phyloP scores from a whole-genome alignment of 2,888 invertebrate genomes.

The Calameuta filiformis region DNA sequence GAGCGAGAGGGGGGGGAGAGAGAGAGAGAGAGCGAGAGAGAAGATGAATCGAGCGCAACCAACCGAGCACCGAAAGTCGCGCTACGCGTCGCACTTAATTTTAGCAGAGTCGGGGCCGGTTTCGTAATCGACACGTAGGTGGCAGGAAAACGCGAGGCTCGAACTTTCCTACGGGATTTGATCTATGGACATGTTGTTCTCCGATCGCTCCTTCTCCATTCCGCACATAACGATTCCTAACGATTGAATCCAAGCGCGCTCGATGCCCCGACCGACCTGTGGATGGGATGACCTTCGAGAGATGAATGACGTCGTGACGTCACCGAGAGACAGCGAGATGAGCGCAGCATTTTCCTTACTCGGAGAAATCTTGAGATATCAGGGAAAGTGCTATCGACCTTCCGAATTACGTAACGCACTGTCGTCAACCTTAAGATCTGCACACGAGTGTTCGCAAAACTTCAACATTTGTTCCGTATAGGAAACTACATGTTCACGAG shows the following conservation, averaged over 20 bases:
- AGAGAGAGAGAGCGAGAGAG: constrained; percentile 3
- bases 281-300: not conserved
- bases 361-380: not conserved
- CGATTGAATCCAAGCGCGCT: not conserved
- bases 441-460: not conserved
- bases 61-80: not conserved
- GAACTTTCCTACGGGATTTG: not conserved
- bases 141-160: not conserved
- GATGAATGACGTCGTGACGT: not conserved
- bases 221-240: not conserved
- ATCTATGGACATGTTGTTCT: not conserved
- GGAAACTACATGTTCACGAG: not conserved
- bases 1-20: not conserved
- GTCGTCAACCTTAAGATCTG: not conserved
- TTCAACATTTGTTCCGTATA: no score
- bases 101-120: not conserved
- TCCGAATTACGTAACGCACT: not conserved
- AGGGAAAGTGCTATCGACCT: not conserved
- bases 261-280: not conserved
- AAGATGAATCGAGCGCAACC: constrained; percentile 1
- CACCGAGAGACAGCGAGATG: not conserved
- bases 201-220: not conserved
- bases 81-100: not conserved
- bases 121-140: not conserved
- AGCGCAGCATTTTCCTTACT: not conserved